Base-by-base conservation (phyloP, 2,888 invertebrate genomes). In the Troilus luridus region DNA sequence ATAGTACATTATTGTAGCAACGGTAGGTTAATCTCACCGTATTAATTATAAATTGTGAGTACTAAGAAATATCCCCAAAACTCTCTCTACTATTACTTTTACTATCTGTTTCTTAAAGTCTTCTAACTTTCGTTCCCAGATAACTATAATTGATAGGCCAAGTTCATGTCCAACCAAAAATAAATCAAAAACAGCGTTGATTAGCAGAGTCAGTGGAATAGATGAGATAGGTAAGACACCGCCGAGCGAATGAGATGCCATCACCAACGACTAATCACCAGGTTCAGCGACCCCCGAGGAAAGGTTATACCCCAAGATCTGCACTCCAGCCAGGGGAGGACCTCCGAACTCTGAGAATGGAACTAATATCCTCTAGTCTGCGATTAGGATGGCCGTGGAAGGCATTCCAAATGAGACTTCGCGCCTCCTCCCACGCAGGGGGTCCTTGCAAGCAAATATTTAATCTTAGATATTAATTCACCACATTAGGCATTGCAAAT, bases 191-290 rank as follows among this genome's bases (percentile, higher is more conserved):
- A 41, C 41, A 77, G 27, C 17, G 41, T 1, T 41, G 72, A 77
- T 77, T 41, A 77, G 72, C 27, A 41, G 72, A 77, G 72, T 77
- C 72, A 77, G 72, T 14, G 67, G 24, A 24, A 27, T 8, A 67
- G 67, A 6, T 8, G 67, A 27, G 72, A 19, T 77, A 24, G 72
- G 27, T 77, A 77, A 77, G 72, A 77, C 72, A 77, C 41, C 17
- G 72, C 41, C 41, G 72, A 77, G 72, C 27, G 41, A 77, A 77
- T 77, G 72, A 77, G 72, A 77, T 41, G 72, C 72, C 72, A 77
- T 77, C 72, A 19, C 7, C 27, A 41, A 17, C 41, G 27, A 17
- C 72, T 41, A 41, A 77, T 77, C 41, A 77, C 8, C 72, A 41
- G 41, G 72, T 77, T 77, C 72, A 77, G 7, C 72, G 72, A 77